phyloP scores from a whole-genome alignment of 2,888 invertebrate genomes.

The Leptopilina syphax region DNA sequence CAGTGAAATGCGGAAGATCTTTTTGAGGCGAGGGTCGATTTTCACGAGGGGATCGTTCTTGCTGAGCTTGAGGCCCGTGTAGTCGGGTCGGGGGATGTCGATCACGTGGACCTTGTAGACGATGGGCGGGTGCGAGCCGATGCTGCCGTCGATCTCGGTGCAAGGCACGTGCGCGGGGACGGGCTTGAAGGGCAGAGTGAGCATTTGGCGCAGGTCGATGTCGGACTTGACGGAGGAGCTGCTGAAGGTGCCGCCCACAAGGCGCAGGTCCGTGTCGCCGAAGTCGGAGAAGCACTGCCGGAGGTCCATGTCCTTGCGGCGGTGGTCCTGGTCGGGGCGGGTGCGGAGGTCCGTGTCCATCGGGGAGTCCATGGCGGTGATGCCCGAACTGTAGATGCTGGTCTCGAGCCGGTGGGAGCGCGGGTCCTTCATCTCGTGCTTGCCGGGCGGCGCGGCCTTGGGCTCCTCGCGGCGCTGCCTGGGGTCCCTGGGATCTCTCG shows the following conservation, averaged over 20 bases:
- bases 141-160: conserved; percentile 90
- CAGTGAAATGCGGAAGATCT: conserved; percentile 84
- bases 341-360: conserved; percentile 74
- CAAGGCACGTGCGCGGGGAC: conserved; percentile 90
- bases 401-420: conserved; percentile 67
- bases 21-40: conserved; percentile 86
- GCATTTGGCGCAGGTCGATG: conserved; percentile 84
- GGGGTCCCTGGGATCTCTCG: conserved; percentile 65
- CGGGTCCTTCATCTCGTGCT: conserved; percentile 51
- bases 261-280: conserved; percentile 83
- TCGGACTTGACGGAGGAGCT: conserved; percentile 78
- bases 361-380: conserved; percentile 67
- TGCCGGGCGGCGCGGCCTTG: conserved; percentile 34
- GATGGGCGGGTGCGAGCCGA: conserved; percentile 87
- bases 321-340: conserved; percentile 71
- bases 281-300: conserved; percentile 78
- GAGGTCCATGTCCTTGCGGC: conserved; percentile 78
- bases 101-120: conserved; percentile 81
- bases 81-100: conserved; percentile 86
- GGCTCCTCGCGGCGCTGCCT: conserved; percentile 57
- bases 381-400: conserved; percentile 75
- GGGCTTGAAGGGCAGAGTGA: conserved; percentile 87
- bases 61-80: conserved; percentile 85
- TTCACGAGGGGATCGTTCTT: conserved; percentile 84
- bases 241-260: conserved; percentile 70